These are phyloP conservation scores for Penaeus monodon DNA, from an alignment of 2,888 invertebrate species.

Conservation along the genomic window DNA sequence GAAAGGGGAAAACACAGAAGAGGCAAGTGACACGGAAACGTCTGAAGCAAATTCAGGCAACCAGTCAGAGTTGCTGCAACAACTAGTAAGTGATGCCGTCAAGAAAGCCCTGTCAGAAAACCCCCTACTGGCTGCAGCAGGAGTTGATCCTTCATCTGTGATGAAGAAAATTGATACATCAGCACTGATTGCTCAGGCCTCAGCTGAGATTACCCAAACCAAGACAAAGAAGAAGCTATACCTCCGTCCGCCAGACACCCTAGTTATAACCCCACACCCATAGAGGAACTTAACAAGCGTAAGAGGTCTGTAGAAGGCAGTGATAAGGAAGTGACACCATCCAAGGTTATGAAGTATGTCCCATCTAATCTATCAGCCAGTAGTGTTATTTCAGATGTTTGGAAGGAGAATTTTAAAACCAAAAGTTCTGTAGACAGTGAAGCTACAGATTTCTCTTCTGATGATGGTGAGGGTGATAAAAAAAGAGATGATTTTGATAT, in stretches of 20 bases:
- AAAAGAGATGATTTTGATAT: constrained; percentile 55
- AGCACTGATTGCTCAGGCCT: constrained; percentile 19
- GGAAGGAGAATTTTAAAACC: background rate
- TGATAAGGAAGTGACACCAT: background rate
- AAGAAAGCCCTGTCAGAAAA: constrained; percentile 60
- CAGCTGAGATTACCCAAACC: background rate
- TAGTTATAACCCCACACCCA: constrained; percentile 63
- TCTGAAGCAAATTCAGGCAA: background rate
- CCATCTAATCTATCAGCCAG: constrained; percentile 22
- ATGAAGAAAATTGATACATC: constrained; percentile 32
- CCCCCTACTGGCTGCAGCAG: constrained; percentile 37
- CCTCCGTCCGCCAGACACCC: constrained; percentile 59
- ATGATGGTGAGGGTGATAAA: constrained; percentile 43
- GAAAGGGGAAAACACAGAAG: background rate
- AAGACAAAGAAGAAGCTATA: constrained; percentile 43
- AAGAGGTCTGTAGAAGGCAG: constrained; percentile 31
- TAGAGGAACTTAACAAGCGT: constrained; percentile 55
- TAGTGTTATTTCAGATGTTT: background rate
- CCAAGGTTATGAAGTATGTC: constrained; percentile 18
- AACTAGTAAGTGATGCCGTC: constrained; percentile 61
- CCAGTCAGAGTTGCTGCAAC: constrained; percentile 53
- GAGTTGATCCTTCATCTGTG: constrained; percentile 38
- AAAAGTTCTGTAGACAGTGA: constrained; percentile 36
- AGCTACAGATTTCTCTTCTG: constrained; percentile 61
- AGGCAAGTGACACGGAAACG: background rate